A percentile compares a stretch with the other conserved stretches of the same genome.
Evolutionary conservation across 2,888 invertebrate genomes (phyloP).

Genomic region (Caenorhabditis becei): DNA sequence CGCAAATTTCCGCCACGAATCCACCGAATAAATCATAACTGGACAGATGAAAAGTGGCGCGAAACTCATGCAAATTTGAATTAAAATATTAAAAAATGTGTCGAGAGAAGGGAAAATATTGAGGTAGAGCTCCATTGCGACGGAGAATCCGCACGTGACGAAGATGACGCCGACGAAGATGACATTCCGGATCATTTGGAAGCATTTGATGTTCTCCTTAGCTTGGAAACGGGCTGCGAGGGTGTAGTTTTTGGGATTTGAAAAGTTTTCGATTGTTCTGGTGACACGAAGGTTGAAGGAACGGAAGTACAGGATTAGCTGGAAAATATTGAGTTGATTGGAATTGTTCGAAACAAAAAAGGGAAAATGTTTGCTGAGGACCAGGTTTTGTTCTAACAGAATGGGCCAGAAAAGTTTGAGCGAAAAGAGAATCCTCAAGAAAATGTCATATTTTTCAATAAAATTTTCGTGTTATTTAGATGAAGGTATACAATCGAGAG

Average conservation of each 20-base stretch:
- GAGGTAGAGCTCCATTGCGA: conserved; percentile 1
- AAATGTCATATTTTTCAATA: too few species aligned
- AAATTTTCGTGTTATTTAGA: too few species aligned
- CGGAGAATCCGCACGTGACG: not conserved
- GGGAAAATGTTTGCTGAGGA: too few species aligned
- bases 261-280: conserved; percentile 3
- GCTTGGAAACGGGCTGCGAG: conserved; percentile 41
- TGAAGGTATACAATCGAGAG: too few species aligned
- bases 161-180: conserved; percentile 5
- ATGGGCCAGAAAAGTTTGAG: too few species aligned
- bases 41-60: conserved; percentile 9
- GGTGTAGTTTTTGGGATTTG: conserved; percentile 21
- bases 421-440: too few species aligned
- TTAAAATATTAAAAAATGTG: conserved; percentile 5
- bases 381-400: too few species aligned
- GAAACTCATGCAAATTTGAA: conserved; percentile 10
- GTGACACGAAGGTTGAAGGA: conserved; percentile 16
- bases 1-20: conserved; percentile 9
- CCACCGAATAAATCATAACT: conserved; percentile 29
- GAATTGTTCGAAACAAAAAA: too few species aligned
- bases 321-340: too few species aligned
- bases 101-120: conserved; percentile 9
- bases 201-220: conserved; percentile 33
- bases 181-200: conserved; percentile 17
- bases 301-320: conserved; percentile 19